A percentile compares a stretch with the other conserved stretches of the same genome.
Evolutionary conservation across 2,888 invertebrate species (phyloP).

Genomic region (Ceramica pisi): DNA sequence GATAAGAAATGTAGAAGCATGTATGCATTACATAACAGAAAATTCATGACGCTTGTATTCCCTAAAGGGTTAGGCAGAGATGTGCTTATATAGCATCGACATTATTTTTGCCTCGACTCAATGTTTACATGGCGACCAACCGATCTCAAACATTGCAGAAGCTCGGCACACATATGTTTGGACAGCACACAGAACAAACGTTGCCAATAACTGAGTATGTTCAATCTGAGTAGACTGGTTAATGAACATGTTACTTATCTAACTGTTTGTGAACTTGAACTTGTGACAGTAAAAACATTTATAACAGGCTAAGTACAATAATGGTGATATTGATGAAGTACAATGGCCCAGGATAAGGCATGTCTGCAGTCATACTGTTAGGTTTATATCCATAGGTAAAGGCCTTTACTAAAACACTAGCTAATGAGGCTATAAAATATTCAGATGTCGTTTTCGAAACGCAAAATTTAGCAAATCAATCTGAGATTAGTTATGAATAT

Average conservation of each 20-base stretch:
- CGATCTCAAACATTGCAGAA: neutral
- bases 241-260: neutral
- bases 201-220: neutral
- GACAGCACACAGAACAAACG: neutral
- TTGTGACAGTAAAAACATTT: neutral
- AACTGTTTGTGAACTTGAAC: neutral
- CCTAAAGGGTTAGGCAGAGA: no score
- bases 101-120: neutral
- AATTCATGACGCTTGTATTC: neutral
- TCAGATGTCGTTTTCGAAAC: conserved; percentile 17
- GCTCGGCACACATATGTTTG: neutral
- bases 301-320: neutral
- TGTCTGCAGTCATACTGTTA: neutral
- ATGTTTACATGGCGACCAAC: neutral
- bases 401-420: neutral
- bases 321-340: no score
- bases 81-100: neutral
- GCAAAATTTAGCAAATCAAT: neutral
- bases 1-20: no score
- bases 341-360: no score
- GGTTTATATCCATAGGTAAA: neutral
- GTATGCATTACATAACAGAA: no score
- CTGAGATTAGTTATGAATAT: conserved; percentile 33
- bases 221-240: neutral
- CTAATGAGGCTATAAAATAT: conserved; percentile 8